Percentiles rank a stretch among this genome's conserved stretches.
Evolutionary conservation across 2,797 vertebrate species (phyloP).

Genomic region (Sphenodon punctatus): DNA sequence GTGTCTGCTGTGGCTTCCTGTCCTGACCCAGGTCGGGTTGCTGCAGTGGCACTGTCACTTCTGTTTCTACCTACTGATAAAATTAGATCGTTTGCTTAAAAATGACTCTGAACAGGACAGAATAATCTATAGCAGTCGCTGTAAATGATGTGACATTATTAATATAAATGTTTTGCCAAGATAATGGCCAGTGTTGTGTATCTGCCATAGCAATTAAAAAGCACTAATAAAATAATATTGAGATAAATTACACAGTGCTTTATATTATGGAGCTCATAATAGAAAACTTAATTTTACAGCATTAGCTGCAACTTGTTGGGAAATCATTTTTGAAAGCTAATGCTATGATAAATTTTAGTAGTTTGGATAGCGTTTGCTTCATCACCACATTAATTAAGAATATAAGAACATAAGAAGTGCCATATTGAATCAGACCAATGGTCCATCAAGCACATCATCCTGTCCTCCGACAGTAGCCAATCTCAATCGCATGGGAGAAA

Average conservation of each 20-base stretch:
- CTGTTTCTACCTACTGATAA: too few relatives aligned
- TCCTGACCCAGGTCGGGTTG: too few relatives aligned
- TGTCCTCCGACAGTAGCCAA: too few relatives aligned
- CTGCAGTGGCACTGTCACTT: too few relatives aligned
- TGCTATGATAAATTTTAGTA: constrained; percentile 68
- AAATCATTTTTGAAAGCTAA: constrained; percentile 62
- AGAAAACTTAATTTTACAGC: constrained; percentile 45
- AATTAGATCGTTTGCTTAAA: constrained; percentile 6
- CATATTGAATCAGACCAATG: too few relatives aligned
- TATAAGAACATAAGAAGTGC: too few relatives aligned
- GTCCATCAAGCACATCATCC: too few relatives aligned
- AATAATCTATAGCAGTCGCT: constrained; percentile 28
- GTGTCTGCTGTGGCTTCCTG: too few relatives aligned
- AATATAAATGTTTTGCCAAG: constrained; percentile 56
- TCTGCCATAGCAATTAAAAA: constrained; percentile 64
- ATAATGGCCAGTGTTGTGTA: constrained; percentile 49
- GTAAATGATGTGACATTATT: constrained; percentile 36
- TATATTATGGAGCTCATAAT: constrained; percentile 33
- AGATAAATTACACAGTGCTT: constrained; percentile 58
- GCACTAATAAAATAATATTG: constrained; percentile 58
- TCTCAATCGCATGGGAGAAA: too few relatives aligned
- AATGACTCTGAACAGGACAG: constrained; percentile 20
- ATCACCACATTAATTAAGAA: constrained; percentile 66
- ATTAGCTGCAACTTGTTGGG: constrained; percentile 53
- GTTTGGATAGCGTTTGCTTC: constrained; percentile 38